phyloP scores from a whole-genome alignment of 2,113 vertebrate species.

The Crotalus tigris region DNA sequence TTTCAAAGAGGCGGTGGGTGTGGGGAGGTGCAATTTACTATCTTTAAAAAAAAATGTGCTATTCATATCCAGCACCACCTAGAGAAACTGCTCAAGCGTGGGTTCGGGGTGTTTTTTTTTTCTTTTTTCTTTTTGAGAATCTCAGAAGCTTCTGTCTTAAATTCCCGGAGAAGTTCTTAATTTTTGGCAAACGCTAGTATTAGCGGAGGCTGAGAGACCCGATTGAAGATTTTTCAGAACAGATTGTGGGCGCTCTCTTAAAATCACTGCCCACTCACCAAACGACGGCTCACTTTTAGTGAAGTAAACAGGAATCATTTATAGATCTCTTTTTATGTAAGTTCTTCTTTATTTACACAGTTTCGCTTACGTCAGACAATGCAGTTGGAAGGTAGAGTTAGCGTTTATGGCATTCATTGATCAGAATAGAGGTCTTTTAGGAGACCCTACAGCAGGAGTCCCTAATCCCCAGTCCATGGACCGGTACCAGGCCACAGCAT shows the following conservation, averaged over 20 bases:
- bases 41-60: not conserved
- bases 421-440: too few relatives aligned
- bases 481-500: too few relatives aligned
- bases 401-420: not conserved
- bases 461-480: too few relatives aligned
- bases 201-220: not conserved
- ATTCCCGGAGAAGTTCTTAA: not conserved
- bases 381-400: not conserved
- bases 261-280: not conserved
- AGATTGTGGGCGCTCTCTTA: not conserved
- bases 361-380: not conserved
- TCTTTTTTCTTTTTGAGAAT: not conserved
- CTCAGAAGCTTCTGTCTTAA: not conserved
- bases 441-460: too few relatives aligned
- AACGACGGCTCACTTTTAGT: not conserved
- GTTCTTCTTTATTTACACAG: not conserved
- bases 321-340: not conserved
- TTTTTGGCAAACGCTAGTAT: not conserved
- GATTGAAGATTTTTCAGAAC: not conserved
- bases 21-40: not conserved
- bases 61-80: not conserved
- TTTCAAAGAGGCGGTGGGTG: rapidly evolving
- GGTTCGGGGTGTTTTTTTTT: too few relatives aligned
- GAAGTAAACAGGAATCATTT: not conserved
- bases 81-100: not conserved